Conservation (phyloP, 2,888 invertebrate species). For the Plebejus argus region DNA sequence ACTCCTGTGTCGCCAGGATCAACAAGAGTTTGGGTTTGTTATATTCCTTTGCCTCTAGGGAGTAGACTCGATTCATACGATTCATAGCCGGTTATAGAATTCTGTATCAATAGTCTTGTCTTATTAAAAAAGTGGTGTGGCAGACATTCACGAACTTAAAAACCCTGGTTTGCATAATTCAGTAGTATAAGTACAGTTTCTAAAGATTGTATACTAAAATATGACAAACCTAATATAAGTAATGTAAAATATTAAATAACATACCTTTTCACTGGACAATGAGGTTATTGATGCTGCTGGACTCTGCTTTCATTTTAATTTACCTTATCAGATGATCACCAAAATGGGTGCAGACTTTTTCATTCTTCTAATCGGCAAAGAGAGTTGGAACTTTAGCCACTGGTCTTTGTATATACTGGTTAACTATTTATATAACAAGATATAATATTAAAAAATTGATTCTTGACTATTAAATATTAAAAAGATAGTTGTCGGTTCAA, state of each 20-base stretch:
- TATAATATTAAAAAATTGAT: background rate
- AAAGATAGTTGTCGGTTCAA: too few relatives aligned
- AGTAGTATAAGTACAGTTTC: too few relatives aligned
- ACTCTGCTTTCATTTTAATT: background rate
- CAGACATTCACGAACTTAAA: too few relatives aligned
- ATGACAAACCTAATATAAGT: background rate
- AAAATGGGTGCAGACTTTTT: background rate
- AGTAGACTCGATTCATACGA: too few relatives aligned
- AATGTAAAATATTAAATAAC: background rate
- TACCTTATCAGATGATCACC: background rate
- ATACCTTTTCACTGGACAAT: background rate
- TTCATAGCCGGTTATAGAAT: too few relatives aligned
- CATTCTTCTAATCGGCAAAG: background rate
- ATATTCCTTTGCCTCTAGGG: too few relatives aligned
- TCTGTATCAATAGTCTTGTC: too few relatives aligned
- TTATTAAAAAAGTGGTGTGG: too few relatives aligned
- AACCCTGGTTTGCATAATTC: too few relatives aligned
- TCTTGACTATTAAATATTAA: too few relatives aligned
- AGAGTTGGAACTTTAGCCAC: constrained; percentile 9
- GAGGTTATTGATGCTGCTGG: background rate
- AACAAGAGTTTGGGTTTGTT: too few relatives aligned
- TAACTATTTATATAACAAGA: background rate
- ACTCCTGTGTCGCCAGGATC: too few relatives aligned
- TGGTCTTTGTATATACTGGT: background rate
- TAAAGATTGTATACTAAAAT: background rate